Evolutionary conservation across 2,113 vertebrate species (phyloP), one percentile per base, ranked within the genome.

Genomic region (Edolisoma coerulescens): DNA sequence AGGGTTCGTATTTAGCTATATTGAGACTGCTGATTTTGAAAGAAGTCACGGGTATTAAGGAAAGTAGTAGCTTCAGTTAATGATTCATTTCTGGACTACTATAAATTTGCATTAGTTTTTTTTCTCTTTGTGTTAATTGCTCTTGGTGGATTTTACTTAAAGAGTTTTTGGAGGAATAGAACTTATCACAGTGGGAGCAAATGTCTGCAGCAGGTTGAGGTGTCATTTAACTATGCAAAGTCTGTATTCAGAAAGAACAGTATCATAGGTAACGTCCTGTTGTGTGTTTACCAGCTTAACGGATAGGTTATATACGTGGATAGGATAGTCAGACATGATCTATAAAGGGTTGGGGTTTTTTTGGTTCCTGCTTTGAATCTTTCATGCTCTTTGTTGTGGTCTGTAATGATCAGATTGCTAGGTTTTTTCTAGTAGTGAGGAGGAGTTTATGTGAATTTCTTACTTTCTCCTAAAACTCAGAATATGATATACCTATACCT

Each of bases 311-410:
- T 57, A 39, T 53, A 23, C 53, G 53, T 3, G 3, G n/a, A 17
- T 37, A 56, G 26, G 28, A 89, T n/a, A 83, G 56, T 70, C 53
- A 70, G 60, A 56, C 11, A 23, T n/a, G 28, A 42, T 50, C 42
- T 76, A 0, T 32, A 71, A 67, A 35, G 6, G 10, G 2, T 30
- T 84, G 28, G 12, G 1, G 0, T 3, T 50, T 22, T 68, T 68
- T 74, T 69, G 2, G 7, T 73, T 95, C 37, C 47, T 70, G 11
- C 37, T 75, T 70, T 59, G 60, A 69, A 23, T 65, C 23, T 64
- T 67, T 6, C 39, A 35, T 7, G 3, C 32, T 60, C 20, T 77
- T 88, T 78, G 33, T 33, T 90, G 27, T 59, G 18, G 15, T 30
- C 37, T 65, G 11, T 77, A 77, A 21, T n/a, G 8, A 63, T 91